Evolutionary conservation across 2,888 invertebrate genomes (phyloP).

Genomic region (Rotaria magnacalcarata): DNA sequence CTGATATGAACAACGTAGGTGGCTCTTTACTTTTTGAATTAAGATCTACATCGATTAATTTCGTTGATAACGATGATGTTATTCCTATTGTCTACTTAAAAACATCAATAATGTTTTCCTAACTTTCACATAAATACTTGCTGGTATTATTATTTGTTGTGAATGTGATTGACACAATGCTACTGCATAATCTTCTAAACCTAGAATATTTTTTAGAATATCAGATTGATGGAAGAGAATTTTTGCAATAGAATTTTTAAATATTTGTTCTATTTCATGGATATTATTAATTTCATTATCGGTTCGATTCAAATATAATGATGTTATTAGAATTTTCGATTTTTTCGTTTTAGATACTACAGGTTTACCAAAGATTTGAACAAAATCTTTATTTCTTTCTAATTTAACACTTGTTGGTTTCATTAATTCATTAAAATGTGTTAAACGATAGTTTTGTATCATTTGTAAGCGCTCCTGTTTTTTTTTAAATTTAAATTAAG

Average conservation of each 20-base stretch:
- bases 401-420: not conserved
- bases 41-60: not conserved
- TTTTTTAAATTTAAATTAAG: no score
- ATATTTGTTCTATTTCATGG: not conserved
- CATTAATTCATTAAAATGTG: constrained; percentile 7
- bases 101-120: not conserved
- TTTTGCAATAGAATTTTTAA: constrained; percentile 2
- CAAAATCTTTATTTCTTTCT: not conserved
- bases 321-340: not conserved
- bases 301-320: constrained; percentile 9
- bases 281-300: not conserved
- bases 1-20: no score
- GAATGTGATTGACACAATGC: no score
- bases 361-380: not conserved
- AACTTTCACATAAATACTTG: not conserved
- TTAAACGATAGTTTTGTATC: constrained; percentile 1
- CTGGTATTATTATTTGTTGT: no score
- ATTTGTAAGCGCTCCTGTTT: constrained; percentile 12
- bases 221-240: not conserved
- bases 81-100: not conserved
- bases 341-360: not conserved
- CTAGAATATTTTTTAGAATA: no score
- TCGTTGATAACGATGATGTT: not conserved
- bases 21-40: not conserved
- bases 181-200: no score